Percentiles rank a stretch among this genome's conserved stretches.
Conservation (phyloP, 2,113 vertebrate species). For the Gnathochromis pfefferi region DNA sequence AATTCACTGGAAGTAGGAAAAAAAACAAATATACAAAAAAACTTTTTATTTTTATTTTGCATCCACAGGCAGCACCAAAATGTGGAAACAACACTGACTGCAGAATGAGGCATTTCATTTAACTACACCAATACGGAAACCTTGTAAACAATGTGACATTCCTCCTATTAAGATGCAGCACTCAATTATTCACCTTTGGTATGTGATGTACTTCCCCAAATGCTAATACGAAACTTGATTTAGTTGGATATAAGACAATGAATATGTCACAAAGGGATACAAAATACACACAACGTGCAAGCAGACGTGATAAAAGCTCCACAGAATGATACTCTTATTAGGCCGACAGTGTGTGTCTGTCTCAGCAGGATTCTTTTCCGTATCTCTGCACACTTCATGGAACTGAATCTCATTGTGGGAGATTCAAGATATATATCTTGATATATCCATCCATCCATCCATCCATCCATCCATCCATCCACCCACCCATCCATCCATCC, state of each 20-base stretch:
- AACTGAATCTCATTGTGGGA: background rate
- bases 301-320: background rate
- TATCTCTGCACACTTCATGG: background rate
- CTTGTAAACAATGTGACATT: background rate
- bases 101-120: background rate
- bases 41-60: background rate
- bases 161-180: background rate
- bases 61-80: background rate
- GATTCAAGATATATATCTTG: slow-evolving; percentile 19
- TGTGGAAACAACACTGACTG: background rate
- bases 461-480: too few relatives aligned
- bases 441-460: background rate
- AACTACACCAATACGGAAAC: background rate
- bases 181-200: background rate
- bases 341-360: background rate
- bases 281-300: background rate
- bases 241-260: background rate
- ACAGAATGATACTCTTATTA: background rate
- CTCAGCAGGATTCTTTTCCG: background rate
- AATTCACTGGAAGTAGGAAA: background rate
- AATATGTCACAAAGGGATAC: background rate
- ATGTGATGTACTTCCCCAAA: background rate
- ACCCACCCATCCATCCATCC: background rate
- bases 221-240: background rate
- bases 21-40: background rate